These are phyloP conservation scores for Anas platyrhynchos DNA, from an alignment of 2,113 vertebrate species.

Conservation along the genomic window DNA sequence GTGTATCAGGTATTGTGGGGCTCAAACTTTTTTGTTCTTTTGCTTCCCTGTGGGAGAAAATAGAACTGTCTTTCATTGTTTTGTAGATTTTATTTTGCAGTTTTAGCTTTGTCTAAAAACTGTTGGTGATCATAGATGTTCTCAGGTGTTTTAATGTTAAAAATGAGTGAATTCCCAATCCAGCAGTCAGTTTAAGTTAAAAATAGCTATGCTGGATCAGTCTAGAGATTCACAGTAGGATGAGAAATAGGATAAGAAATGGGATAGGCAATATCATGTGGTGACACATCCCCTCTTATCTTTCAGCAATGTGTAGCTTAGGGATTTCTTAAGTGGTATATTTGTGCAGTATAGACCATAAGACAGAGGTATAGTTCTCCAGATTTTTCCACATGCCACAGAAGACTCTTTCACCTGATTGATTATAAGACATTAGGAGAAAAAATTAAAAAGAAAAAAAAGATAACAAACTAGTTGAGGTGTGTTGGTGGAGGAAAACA, in stretches of 20 bases:
- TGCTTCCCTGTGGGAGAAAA: neutral
- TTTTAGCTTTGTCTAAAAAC: neutral
- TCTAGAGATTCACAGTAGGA: neutral
- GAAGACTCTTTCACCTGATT: neutral
- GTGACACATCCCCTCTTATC: neutral
- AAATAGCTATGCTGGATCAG: neutral
- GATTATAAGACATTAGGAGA: no score
- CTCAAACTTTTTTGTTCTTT: neutral
- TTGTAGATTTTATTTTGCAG: neutral
- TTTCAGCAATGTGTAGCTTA: neutral
- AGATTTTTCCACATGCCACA: neutral
- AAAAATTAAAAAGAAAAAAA: neutral
- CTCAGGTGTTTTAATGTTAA: neutral
- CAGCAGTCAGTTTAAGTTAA: neutral
- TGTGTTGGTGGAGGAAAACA: neutral
- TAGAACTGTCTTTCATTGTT: neutral
- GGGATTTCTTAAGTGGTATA: neutral
- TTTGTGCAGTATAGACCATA: neutral
- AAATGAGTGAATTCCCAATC: neutral
- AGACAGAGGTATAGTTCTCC: neutral
- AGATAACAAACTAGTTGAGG: rapidly evolving
- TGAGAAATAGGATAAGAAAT: neutral
- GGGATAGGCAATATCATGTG: neutral
- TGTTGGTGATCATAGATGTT: neutral
- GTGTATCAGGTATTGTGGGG: neutral